Conservation (phyloP, 2,797 vertebrate species). For the Distichodus sexfasciatus region DNA sequence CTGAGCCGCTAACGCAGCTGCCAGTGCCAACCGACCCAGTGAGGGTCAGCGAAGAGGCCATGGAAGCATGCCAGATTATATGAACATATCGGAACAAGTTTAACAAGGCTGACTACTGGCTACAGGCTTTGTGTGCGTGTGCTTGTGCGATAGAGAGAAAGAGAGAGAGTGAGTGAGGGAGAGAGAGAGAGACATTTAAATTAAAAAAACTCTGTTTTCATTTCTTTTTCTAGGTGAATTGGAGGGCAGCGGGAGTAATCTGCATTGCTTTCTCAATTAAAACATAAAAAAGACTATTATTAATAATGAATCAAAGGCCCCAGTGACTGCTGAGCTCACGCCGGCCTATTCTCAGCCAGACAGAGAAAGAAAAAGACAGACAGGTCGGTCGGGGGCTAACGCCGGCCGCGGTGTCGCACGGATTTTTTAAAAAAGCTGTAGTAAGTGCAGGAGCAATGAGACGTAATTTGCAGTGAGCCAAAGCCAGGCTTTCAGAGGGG, state of each 20-base stretch:
- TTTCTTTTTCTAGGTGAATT: slow-evolving; percentile 61
- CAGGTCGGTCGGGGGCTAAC: slow-evolving; percentile 57
- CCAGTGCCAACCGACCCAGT: slow-evolving; percentile 65
- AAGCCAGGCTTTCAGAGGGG: slow-evolving; percentile 68
- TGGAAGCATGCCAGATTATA: slow-evolving; percentile 71
- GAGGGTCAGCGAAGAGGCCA: slow-evolving; percentile 69
- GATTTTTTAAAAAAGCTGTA: slow-evolving; percentile 66
- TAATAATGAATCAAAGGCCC: slow-evolving; percentile 64
- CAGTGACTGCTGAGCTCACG: slow-evolving; percentile 50
- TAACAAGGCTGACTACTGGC: slow-evolving; percentile 70
- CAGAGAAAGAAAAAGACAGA: neutral
- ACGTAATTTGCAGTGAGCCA: slow-evolving; percentile 71
- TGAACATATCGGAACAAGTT: slow-evolving; percentile 70
- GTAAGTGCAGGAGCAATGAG: slow-evolving; percentile 72
- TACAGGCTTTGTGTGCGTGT: slow-evolving; percentile 49
- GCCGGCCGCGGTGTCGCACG: slow-evolving; percentile 57
- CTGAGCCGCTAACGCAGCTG: slow-evolving; percentile 57
- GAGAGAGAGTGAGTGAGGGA: neutral
- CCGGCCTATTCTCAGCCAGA: slow-evolving; percentile 36
- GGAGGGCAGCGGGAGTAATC: slow-evolving; percentile 57
- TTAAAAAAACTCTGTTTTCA: neutral
- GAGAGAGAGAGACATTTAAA: neutral
- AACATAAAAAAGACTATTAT: slow-evolving; percentile 52
- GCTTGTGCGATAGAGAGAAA: slow-evolving; percentile 4
- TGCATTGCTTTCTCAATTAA: slow-evolving; percentile 63